These are phyloP conservation scores for Telenomus remus DNA, from an alignment of 1,140 invertebrate genomes.

Conservation along the genomic window DNA sequence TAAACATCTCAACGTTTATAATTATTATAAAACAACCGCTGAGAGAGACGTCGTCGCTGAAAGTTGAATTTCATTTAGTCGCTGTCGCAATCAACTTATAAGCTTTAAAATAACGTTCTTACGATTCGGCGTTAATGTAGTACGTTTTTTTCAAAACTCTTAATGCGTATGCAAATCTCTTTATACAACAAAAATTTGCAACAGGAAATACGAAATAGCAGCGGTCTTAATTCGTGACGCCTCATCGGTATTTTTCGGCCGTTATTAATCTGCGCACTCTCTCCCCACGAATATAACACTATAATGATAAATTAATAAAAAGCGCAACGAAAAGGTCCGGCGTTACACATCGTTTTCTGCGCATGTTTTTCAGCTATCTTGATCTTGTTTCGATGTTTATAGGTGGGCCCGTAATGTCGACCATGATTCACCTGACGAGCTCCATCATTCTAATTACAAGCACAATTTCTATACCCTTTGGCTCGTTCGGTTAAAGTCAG, in stretches of 20 bases:
- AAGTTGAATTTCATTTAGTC: too few species aligned
- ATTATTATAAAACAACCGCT: constrained; percentile 6
- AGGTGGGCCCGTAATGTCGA: constrained; percentile 39
- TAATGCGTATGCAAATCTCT: constrained; percentile 37
- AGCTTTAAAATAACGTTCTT: constrained; percentile 27
- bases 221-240: constrained; percentile 11
- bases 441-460: constrained; percentile 45
- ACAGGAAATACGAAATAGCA: constrained; percentile 25
- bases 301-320: constrained; percentile 46
- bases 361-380: constrained; percentile 52
- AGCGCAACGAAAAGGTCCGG: constrained; percentile 27
- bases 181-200: constrained; percentile 25
- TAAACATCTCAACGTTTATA: constrained; percentile 11
- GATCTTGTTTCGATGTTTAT: constrained; percentile 56
- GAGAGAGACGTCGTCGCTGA: too few species aligned
- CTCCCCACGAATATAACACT: constrained; percentile 11
- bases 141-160: constrained; percentile 23
- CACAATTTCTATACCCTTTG: constrained; percentile 19
- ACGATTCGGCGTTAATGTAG: constrained; percentile 17
- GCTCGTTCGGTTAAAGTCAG: too few species aligned
- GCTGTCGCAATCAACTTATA: constrained; percentile 9
- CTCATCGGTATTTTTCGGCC: constrained; percentile 10
- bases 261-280: constrained; percentile 28
- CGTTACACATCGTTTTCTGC: constrained; percentile 38
- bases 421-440: constrained; percentile 52